Base-by-base conservation (phyloP, 1,140 invertebrate species). In the Yoshiicerus persimilis region DNA sequence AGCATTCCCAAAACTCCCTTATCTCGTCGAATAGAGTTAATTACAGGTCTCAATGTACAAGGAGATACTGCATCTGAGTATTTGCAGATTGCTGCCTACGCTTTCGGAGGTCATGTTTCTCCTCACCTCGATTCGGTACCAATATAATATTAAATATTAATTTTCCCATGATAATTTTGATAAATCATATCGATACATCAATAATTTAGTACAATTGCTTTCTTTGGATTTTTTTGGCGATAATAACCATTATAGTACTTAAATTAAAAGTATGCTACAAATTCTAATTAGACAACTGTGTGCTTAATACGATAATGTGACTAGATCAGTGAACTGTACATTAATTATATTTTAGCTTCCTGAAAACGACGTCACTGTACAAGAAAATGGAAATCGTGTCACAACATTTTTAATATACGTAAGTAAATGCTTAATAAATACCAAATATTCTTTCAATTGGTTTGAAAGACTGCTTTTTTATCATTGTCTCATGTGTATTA, bases 401-500 rank as follows among this genome's bases (percentile, higher is more conserved):
- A 83, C 86, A 8, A 90, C 90, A n/a, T 88, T 89, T 66, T 25
- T 90, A 11, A 27, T 88, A 27, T 90, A 90, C 32, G 88, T 90
- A 70, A 88, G 64, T 64, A 25, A 9, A 16, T 25, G 2, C 27
- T 64, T 16, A 56, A 9, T 41, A 10, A 11, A 11, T 41, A 27
- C 8, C 4, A 64, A n/a, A 8, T 86, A 8, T n/a, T 66, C n/a
- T 27, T 6, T 6, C 20, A 36, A 11, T 6, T 32, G 5, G 27
- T n/a, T 16, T n/a, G 25, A 6, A 32, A 64, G 27, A 64, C 13
- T 4, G 13, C 5, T 23, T 20, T 38, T 66, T 32, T 30, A 32
- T 8, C 34, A 32, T 32, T 9, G 4, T 30, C 8, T 8, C 77
- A 32, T 8, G 11, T 38, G 9, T 38, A 30, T 30, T 30, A 30